Evolutionary conservation across 2,113 vertebrate species (phyloP).

Genomic region (Chloropsis cyanopogon): DNA sequence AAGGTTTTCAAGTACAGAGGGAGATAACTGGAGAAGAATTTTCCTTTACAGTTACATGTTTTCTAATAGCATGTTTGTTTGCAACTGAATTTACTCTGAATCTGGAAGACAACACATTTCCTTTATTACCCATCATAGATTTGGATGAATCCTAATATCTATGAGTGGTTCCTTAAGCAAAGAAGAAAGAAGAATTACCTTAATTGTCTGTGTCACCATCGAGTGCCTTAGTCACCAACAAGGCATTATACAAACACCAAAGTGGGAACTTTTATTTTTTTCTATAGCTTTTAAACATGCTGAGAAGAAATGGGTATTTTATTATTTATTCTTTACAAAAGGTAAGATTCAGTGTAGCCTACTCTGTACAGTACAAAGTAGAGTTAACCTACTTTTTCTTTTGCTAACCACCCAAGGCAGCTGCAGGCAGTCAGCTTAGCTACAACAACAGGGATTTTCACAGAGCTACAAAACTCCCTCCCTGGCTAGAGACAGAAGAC

Average conservation of each 20-base stretch:
- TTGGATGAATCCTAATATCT: background rate
- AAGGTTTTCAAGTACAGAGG: background rate
- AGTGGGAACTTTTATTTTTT: background rate
- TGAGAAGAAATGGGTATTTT: background rate
- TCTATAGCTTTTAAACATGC: background rate
- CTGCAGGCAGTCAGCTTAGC: background rate
- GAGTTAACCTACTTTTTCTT: background rate
- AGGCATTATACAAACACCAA: background rate
- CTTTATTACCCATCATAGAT: background rate
- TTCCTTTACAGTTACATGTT: background rate
- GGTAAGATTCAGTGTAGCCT: background rate
- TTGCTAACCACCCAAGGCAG: background rate
- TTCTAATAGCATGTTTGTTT: background rate
- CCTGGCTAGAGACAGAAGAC: background rate
- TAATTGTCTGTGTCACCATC: background rate
- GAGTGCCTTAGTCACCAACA: background rate
- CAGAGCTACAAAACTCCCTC: background rate
- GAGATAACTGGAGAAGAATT: background rate
- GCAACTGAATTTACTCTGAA: background rate
- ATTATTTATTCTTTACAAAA: background rate
- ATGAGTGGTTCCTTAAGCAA: background rate
- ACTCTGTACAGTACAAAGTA: background rate
- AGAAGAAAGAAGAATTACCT: background rate
- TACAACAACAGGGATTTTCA: background rate
- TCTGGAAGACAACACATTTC: background rate